phyloP scores from a whole-genome alignment of 2,113 vertebrate genomes.

The Meles meles region DNA sequence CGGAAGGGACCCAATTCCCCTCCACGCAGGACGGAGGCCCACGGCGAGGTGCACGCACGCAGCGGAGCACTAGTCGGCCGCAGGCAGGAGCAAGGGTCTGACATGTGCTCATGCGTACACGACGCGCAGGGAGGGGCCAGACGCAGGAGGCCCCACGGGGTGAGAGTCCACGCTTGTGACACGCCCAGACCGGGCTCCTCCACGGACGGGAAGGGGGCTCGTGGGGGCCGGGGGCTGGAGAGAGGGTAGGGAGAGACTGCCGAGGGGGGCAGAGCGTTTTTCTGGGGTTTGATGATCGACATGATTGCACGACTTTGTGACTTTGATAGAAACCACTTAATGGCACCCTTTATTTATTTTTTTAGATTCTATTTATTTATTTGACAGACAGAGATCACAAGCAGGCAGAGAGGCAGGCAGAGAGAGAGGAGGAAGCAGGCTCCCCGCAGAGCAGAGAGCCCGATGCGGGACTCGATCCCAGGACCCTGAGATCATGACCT shows the following conservation, averaged over 20 bases:
- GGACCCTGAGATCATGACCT: too few species aligned
- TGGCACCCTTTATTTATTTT: not conserved
- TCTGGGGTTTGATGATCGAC: not conserved
- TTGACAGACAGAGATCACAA: too few species aligned
- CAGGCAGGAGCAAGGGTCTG: not conserved
- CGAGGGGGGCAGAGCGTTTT: not conserved
- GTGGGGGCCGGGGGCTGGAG: not conserved
- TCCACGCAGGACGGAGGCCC: not conserved
- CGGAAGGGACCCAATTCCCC: not conserved
- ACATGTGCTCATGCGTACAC: not conserved
- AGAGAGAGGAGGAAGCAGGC: too few species aligned
- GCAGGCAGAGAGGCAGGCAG: too few species aligned
- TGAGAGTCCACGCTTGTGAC: not conserved
- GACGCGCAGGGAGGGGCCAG: not conserved
- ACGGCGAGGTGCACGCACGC: not conserved
- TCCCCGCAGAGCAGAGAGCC: too few species aligned
- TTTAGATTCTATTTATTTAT: too few species aligned
- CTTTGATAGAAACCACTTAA: not conserved
- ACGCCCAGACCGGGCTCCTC: not conserved
- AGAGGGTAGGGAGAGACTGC: not conserved
- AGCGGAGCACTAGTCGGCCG: fast-evolving
- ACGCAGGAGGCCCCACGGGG: fast-evolving
- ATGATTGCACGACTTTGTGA: not conserved
- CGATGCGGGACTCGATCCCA: too few species aligned
- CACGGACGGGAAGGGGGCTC: fast-evolving